These are phyloP conservation scores for Oncorhynchus tshawytscha DNA, from an alignment of 2,113 vertebrate genomes.

Conservation along the genomic window DNA sequence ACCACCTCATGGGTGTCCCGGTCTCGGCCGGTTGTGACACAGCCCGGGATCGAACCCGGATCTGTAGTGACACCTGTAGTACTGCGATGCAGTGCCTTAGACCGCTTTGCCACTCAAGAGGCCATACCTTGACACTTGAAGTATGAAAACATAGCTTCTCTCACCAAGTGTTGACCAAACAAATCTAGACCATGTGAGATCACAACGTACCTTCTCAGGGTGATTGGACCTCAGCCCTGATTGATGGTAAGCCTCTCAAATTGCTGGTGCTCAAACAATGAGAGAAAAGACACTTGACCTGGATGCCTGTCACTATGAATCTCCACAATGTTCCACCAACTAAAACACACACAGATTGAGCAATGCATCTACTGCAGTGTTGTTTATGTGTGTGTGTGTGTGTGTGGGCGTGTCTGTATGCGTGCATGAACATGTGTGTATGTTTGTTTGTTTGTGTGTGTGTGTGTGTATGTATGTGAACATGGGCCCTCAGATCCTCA, in stretches of 20 bases:
- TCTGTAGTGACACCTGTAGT: too few species aligned
- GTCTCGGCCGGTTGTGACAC: too few species aligned
- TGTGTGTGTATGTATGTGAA: too few species aligned
- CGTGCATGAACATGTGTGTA: not conserved
- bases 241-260: not conserved
- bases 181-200: not conserved
- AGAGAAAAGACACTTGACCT: not conserved
- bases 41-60: too few species aligned
- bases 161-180: not conserved
- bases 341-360: not conserved
- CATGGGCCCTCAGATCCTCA: too few species aligned
- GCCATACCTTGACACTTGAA: not conserved
- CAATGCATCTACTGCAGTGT: not conserved
- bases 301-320: not conserved
- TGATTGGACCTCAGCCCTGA: not conserved
- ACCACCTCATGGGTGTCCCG: too few species aligned
- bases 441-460: not conserved
- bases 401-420: not conserved
- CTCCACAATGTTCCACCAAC: not conserved
- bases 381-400: not conserved
- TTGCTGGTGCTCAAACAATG: not conserved
- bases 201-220: not conserved
- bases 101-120: too few species aligned
- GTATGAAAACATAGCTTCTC: not conserved
- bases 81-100: too few species aligned